These are phyloP conservation scores for Mythimna vitellina DNA, from an alignment of 2,888 invertebrate species.

Conservation along the genomic window DNA sequence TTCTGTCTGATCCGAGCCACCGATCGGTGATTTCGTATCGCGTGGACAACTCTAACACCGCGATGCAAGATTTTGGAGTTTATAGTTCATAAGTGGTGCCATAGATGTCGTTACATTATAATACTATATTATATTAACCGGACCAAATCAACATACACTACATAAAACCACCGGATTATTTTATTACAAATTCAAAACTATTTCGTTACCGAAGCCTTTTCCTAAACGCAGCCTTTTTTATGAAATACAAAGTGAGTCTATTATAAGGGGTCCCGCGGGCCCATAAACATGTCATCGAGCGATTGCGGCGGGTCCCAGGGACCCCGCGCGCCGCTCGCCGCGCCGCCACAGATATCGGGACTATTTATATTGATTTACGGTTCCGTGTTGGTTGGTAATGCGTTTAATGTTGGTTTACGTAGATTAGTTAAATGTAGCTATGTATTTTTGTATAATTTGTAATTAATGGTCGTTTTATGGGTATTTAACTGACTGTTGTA, in stretches of 20 bases:
- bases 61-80: no score
- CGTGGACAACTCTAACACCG: no score
- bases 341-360: slow-evolving; percentile 47
- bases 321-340: slow-evolving; percentile 1
- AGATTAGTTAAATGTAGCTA: slow-evolving; percentile 27
- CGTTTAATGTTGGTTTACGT: slow-evolving; percentile 47
- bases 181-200: slow-evolving; percentile 36
- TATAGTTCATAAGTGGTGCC: no score
- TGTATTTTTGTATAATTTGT: slow-evolving; percentile 42
- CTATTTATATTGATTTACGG: slow-evolving; percentile 63
- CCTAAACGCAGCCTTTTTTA: slow-evolving; percentile 56
- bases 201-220: slow-evolving; percentile 42
- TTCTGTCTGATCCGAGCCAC: no score
- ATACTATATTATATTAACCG: no score
- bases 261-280: slow-evolving; percentile 57
- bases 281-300: slow-evolving; percentile 81
- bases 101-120: no score
- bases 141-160: slow-evolving; percentile 19
- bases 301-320: slow-evolving; percentile 58
- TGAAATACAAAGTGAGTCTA: slow-evolving; percentile 58
- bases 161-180: slow-evolving; percentile 12
- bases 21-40: no score
- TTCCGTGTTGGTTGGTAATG: slow-evolving; percentile 33
- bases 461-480: slow-evolving; percentile 22
- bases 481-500: slow-evolving; percentile 2